phyloP scores from a whole-genome alignment of 2,797 vertebrate species.

The Vultur gryphus region DNA sequence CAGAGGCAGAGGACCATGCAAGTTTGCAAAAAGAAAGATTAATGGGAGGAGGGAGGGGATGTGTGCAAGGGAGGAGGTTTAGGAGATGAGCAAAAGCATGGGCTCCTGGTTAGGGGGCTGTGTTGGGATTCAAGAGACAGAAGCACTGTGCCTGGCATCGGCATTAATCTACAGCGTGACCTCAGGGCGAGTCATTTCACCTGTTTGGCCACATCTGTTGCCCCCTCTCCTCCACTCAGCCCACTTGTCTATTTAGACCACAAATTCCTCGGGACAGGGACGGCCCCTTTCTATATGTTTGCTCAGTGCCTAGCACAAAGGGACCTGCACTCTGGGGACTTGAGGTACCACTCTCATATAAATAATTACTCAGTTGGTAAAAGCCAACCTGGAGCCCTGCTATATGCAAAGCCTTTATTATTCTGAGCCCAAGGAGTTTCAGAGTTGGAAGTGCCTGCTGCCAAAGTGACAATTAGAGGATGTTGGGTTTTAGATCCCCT shows the following conservation, averaged over 20 bases:
- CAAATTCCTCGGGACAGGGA: not conserved
- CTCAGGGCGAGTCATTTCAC: not conserved
- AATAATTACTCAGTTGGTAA: not conserved
- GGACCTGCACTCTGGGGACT: not conserved
- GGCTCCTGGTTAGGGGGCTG: not conserved
- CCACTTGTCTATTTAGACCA: not conserved
- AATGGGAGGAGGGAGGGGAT: accelerated
- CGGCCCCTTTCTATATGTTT: not conserved
- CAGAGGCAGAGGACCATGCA: accelerated
- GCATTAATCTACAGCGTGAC: not conserved
- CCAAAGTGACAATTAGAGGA: not conserved
- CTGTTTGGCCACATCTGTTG: not conserved
- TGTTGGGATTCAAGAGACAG: not conserved
- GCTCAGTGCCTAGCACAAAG: not conserved
- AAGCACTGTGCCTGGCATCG: not conserved
- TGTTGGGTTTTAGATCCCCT: not conserved
- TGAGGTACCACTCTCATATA: not conserved
- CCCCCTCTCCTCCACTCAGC: not conserved
- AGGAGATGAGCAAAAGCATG: not conserved
- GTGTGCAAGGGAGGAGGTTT: not conserved
- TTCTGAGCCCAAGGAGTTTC: not conserved
- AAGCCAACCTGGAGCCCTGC: not conserved
- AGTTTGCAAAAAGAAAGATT: not conserved
- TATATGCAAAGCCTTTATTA: not conserved
- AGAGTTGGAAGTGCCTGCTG: not conserved